Conservation (phyloP, 1,140 invertebrate species). For the Psilanteris sp. region DNA sequence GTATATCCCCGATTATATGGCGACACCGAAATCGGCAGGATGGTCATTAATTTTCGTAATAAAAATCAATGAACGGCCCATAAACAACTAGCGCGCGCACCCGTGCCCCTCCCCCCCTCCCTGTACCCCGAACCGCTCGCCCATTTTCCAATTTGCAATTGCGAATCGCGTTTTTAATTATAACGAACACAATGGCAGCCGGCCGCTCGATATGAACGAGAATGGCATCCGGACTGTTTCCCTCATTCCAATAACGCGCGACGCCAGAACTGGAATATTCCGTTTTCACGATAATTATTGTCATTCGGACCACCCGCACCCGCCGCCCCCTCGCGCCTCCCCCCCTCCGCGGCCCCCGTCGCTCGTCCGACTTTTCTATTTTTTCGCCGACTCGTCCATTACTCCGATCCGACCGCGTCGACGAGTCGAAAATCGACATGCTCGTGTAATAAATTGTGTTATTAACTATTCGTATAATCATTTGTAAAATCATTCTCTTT, state of each 20-base stretch:
- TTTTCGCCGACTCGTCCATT: slow-evolving; percentile 48
- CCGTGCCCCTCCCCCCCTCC: too few relatives aligned
- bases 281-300: slow-evolving; percentile 80
- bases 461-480: slow-evolving; percentile 58
- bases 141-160: slow-evolving; percentile 81
- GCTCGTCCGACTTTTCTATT: slow-evolving; percentile 49
- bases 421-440: slow-evolving; percentile 69
- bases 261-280: slow-evolving; percentile 75
- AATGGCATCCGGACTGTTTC: slow-evolving; percentile 78
- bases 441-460: slow-evolving; percentile 56
- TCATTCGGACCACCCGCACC: slow-evolving; percentile 73
- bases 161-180: slow-evolving; percentile 81
- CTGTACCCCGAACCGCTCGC: slow-evolving; percentile 49
- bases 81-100: slow-evolving; percentile 76
- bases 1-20: slow-evolving; percentile 71
- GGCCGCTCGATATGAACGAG: slow-evolving; percentile 70
- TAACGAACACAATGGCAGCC: slow-evolving; percentile 80
- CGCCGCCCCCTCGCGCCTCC: slow-evolving; percentile 35
- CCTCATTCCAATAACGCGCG: slow-evolving; percentile 64
- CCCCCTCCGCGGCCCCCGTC: slow-evolving; percentile 42
- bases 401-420: slow-evolving; percentile 49
- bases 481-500: slow-evolving; percentile 34
- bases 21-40: slow-evolving; percentile 76
- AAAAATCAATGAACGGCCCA: slow-evolving; percentile 81
- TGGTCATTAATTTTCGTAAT: slow-evolving; percentile 79